Evolutionary conservation across 2,113 vertebrate species (phyloP).

Genomic region (Zapornia atra): DNA sequence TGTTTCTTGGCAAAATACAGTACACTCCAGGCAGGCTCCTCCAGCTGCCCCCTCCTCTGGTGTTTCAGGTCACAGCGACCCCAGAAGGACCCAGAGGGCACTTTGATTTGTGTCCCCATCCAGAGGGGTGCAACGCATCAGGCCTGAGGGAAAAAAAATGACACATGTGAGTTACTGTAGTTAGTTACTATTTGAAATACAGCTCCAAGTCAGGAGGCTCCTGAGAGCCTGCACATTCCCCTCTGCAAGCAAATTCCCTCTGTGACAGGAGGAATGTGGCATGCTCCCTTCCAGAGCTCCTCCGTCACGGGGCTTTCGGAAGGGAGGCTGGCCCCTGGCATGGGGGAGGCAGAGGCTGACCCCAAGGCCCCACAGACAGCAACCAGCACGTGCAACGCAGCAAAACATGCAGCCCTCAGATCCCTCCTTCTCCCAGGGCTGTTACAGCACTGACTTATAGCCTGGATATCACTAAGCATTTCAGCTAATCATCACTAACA

Average conservation of each 20-base stretch:
- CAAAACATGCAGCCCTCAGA: accelerated
- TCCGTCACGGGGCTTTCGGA: accelerated
- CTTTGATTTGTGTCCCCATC: neutral
- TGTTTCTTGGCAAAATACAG: neutral
- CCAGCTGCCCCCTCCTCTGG: neutral
- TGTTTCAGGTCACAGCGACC: neutral
- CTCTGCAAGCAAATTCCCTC: neutral
- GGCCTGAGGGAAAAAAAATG: neutral
- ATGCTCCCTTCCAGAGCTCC: neutral
- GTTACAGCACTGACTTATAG: neutral
- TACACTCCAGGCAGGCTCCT: neutral
- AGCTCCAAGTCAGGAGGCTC: neutral
- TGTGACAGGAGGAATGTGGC: accelerated
- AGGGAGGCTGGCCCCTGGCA: neutral
- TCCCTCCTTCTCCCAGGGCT: neutral
- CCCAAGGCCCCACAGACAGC: neutral
- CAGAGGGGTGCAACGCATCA: neutral
- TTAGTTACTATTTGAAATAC: neutral
- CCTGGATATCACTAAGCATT: neutral
- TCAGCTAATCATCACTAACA: neutral
- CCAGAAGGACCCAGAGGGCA: neutral
- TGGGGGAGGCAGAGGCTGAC: neutral
- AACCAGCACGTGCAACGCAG: accelerated
- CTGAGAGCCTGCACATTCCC: accelerated
- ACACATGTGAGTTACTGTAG: neutral